Base-by-base conservation (phyloP, 2,888 invertebrate genomes). In the Timandra comae region DNA sequence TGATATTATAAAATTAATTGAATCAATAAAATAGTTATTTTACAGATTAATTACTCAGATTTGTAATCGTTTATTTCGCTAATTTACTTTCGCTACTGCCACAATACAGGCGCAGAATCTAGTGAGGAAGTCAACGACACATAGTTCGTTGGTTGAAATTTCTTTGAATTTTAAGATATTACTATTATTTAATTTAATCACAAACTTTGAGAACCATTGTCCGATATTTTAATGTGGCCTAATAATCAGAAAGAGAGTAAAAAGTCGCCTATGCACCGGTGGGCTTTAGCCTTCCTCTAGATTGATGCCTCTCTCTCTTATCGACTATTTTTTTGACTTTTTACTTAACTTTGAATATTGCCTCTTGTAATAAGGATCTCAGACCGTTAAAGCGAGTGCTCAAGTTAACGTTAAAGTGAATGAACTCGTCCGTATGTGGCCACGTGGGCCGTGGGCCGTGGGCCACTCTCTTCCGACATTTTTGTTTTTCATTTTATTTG, bases 141-240 rank as follows among this genome's bases (percentile, higher is more conserved):
- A n/a, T n/a, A n/a, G n/a, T n/a, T n/a, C n/a, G n/a, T n/a, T n/a
- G n/a, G n/a, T n/a, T n/a, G n/a, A n/a, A n/a, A n/a, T n/a, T n/a
- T n/a, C n/a, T n/a, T n/a, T n/a, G n/a, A n/a, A n/a, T n/a, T n/a
- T n/a, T n/a, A n/a, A n/a, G n/a, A n/a, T n/a, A n/a, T n/a, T n/a
- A n/a, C n/a, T n/a, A n/a, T n/a, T n/a, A n/a, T n/a, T n/a, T n/a
- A n/a, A n/a, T n/a, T n/a, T n/a, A n/a, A n/a, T n/a, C 16, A 16
- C 6, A 61, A 63, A 66, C 60, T 74, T 81, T 74, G 44, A 59
- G 40, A 55, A 38, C 33, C 69, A 29, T 63, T 65, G 76, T 26
- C 66, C 62, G 64, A 78, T 66, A 73, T 79, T 80, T 81, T 81
- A 82, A 82, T 81, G 80, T 81, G 73, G 74, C 67, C 76, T 82